A percentile compares a stretch with the other conserved stretches of the same genome.
Evolutionary conservation across 2,113 vertebrate species (phyloP).

Genomic region (Ceyx melanurus): DNA sequence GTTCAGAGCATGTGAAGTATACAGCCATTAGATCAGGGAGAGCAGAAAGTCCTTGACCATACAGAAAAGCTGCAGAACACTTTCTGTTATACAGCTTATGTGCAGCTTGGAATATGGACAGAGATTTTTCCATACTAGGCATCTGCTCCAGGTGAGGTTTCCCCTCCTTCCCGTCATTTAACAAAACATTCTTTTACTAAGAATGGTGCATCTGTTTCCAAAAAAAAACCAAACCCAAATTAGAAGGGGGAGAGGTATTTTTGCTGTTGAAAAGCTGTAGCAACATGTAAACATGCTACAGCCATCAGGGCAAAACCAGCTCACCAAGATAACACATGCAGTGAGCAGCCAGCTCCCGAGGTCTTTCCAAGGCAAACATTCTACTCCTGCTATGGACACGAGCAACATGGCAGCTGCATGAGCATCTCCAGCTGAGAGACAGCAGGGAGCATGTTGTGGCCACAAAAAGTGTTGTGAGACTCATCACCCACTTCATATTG

Average conservation of each 20-base stretch:
- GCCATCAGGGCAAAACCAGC: neutral
- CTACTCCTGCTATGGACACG: neutral
- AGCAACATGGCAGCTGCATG: neutral
- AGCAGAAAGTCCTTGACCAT: neutral
- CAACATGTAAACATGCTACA: neutral
- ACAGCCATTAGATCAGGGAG: neutral
- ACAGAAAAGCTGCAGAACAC: neutral
- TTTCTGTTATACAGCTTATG: neutral
- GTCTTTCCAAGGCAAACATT: neutral
- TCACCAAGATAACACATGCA: neutral
- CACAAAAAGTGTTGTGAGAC: neutral
- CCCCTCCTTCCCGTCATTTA: neutral
- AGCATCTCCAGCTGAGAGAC: neutral
- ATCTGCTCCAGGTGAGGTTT: neutral
- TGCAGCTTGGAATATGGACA: neutral
- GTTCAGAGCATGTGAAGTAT: neutral
- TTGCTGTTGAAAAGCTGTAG: neutral
- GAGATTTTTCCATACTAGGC: neutral
- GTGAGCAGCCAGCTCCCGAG: neutral
- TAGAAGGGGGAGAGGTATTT: neutral
- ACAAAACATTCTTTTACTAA: neutral
- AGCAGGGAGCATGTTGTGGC: accelerated
- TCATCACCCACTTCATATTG: neutral
- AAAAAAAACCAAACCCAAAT: neutral
- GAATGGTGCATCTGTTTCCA: neutral